phyloP scores from a whole-genome alignment of 2,113 vertebrate genomes.

The Nesoenas mayeri region DNA sequence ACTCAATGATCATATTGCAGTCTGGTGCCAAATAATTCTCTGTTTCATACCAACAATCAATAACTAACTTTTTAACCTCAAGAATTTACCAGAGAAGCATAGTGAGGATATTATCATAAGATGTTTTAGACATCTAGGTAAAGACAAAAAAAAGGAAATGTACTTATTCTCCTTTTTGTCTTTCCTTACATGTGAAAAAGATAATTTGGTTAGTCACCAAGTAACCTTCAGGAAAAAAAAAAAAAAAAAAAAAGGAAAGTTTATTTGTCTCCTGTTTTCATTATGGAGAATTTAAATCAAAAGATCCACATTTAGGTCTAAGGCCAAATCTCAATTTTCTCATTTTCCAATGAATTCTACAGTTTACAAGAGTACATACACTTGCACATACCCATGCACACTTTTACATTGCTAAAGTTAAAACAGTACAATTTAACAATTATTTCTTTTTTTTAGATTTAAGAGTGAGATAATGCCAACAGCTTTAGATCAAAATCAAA shows the following conservation, averaged over 20 bases:
- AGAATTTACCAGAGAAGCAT: neutral
- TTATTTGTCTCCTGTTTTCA: neutral
- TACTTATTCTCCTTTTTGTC: neutral
- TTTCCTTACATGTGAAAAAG: neutral
- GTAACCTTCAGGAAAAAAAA: neutral
- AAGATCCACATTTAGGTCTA: neutral
- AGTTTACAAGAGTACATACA: neutral
- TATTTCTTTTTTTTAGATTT: neutral
- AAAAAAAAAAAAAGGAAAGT: neutral
- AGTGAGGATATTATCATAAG: neutral
- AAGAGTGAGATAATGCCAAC: neutral
- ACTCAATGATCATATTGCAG: too few relatives aligned
- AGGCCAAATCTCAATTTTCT: neutral
- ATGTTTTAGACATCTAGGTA: neutral
- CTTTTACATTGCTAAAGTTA: neutral
- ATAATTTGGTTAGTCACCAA: neutral
- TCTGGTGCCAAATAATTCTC: neutral
- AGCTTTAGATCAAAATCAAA: neutral
- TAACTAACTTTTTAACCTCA: neutral
- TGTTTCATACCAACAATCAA: neutral
- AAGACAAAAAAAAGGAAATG: neutral
- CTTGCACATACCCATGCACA: neutral
- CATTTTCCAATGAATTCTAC: neutral
- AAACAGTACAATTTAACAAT: neutral
- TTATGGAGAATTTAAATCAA: neutral